Evolutionary conservation across 2,888 invertebrate genomes (phyloP).

Genomic region (Dinocampus coccinellae): DNA sequence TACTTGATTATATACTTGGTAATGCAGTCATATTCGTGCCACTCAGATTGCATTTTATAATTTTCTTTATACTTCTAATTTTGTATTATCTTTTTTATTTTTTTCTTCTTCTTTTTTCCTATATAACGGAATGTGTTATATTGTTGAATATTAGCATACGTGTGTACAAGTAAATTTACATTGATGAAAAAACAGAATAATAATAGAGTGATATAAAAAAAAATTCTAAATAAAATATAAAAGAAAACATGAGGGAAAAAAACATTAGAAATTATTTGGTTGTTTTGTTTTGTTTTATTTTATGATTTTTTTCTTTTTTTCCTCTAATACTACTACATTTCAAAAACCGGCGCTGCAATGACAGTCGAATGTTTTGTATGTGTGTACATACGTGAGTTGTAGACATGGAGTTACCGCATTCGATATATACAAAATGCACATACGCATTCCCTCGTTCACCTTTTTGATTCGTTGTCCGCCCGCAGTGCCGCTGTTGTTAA

Average conservation of each 20-base stretch:
- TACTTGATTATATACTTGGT: conserved; percentile 45
- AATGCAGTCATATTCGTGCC: conserved; percentile 48
- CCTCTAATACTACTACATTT: background rate
- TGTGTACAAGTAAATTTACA: too few relatives aligned
- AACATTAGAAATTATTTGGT: background rate
- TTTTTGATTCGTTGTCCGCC: conserved; percentile 8
- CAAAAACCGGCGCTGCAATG: background rate
- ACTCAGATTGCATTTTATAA: conserved; percentile 26
- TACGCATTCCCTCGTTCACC: background rate
- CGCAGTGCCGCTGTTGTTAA: conserved; percentile 5
- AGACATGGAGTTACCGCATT: background rate
- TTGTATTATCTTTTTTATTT: background rate
- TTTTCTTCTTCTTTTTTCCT: background rate
- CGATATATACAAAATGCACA: background rate
- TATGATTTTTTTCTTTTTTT: background rate
- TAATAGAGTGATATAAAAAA: too few relatives aligned
- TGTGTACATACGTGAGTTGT: background rate
- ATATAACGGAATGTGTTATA: too few relatives aligned
- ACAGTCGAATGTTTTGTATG: background rate
- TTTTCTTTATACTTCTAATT: conserved; percentile 12
- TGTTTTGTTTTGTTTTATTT: too few relatives aligned
- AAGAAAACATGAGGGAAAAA: background rate
- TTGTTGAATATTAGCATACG: too few relatives aligned
- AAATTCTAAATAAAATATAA: too few relatives aligned
- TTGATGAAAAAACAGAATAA: too few relatives aligned